Percentiles rank a stretch among this genome's conserved stretches.
Conservation (phyloP, 2,888 invertebrate genomes). For the Zhengitettix transpicula region DNA sequence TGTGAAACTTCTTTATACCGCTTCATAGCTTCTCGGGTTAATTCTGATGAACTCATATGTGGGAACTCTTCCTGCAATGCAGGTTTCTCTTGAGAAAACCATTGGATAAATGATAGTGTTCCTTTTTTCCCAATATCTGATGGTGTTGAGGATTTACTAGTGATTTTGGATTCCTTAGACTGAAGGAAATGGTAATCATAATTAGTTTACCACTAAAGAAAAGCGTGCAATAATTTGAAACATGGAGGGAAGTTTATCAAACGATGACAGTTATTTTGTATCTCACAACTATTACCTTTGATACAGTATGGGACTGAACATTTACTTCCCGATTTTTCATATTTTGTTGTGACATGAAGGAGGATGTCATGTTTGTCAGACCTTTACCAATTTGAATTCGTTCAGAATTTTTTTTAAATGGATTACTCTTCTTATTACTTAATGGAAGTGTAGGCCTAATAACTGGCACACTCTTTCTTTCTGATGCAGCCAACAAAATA, state of each 20-base stretch:
- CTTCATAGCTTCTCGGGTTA: constrained; percentile 36
- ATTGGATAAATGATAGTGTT: constrained; percentile 30
- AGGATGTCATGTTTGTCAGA: neutral
- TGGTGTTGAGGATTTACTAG: too few relatives aligned
- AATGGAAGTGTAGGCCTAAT: neutral
- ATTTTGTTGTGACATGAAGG: neutral
- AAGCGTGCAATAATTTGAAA: too few relatives aligned
- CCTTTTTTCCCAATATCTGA: neutral
- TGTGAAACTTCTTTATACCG: constrained; percentile 27
- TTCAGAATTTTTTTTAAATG: neutral
- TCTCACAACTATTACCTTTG: neutral
- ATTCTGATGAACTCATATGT: constrained; percentile 32
- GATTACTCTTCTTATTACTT: neutral
- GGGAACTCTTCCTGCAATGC: constrained; percentile 37
- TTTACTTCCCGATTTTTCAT: neutral
- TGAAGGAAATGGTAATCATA: too few relatives aligned
- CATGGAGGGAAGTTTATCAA: too few relatives aligned
- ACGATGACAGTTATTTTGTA: too few relatives aligned
- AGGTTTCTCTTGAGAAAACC: constrained; percentile 41
- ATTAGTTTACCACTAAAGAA: too few relatives aligned
- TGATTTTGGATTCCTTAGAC: too few relatives aligned
- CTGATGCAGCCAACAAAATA: neutral
- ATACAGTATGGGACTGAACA: neutral
- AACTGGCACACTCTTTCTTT: neutral
- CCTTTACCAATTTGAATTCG: neutral